A percentile compares a stretch with the other conserved stretches of the same genome.
Evolutionary conservation across 2,888 invertebrate genomes (phyloP).

Genomic region (Cyrtodaria siliqua): DNA sequence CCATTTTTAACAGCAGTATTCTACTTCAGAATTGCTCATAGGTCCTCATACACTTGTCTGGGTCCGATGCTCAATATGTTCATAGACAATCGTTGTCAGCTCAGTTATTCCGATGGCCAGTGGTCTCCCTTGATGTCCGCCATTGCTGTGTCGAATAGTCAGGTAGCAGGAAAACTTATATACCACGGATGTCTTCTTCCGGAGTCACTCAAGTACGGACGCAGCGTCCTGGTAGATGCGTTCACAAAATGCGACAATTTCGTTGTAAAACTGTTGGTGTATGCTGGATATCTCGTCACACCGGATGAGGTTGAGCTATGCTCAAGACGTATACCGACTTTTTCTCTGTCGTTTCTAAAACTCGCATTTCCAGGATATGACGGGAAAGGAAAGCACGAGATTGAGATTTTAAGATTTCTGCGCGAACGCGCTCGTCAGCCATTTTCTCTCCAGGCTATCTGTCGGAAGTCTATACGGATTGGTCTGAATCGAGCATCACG

Average conservation of each 20-base stretch:
- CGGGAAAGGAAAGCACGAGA: slow-evolving; percentile 65
- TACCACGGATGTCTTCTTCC: slow-evolving; percentile 77
- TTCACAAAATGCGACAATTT: slow-evolving; percentile 79
- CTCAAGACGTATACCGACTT: slow-evolving; percentile 77
- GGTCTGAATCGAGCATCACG: slow-evolving; percentile 72
- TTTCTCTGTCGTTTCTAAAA: slow-evolving; percentile 77
- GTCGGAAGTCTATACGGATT: slow-evolving; percentile 72
- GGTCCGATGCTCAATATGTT: slow-evolving; percentile 72
- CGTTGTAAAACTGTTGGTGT: slow-evolving; percentile 74
- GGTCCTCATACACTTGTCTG: slow-evolving; percentile 70
- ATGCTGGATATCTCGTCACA: slow-evolving; percentile 75
- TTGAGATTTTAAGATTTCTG: slow-evolving; percentile 74
- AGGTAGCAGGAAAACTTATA: slow-evolving; percentile 75
- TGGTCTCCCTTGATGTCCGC: slow-evolving; percentile 78
- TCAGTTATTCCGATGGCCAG: slow-evolving; percentile 78
- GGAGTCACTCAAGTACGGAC: slow-evolving; percentile 62
- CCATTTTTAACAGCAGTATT: slow-evolving; percentile 80
- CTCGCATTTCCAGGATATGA: slow-evolving; percentile 76
- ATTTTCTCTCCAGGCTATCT: slow-evolving; percentile 71
- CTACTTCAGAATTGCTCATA: slow-evolving; percentile 78
- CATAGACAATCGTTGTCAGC: slow-evolving; percentile 73
- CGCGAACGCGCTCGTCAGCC: slow-evolving; percentile 67
- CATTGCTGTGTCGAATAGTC: slow-evolving; percentile 77
- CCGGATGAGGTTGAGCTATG: slow-evolving; percentile 79
- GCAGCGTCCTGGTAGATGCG: slow-evolving; percentile 78